A percentile compares a stretch with the other conserved stretches of the same genome.
These are phyloP conservation scores for Hoplostethus atlanticus DNA, from an alignment of 2,797 vertebrate species.

Conservation along the genomic window DNA sequence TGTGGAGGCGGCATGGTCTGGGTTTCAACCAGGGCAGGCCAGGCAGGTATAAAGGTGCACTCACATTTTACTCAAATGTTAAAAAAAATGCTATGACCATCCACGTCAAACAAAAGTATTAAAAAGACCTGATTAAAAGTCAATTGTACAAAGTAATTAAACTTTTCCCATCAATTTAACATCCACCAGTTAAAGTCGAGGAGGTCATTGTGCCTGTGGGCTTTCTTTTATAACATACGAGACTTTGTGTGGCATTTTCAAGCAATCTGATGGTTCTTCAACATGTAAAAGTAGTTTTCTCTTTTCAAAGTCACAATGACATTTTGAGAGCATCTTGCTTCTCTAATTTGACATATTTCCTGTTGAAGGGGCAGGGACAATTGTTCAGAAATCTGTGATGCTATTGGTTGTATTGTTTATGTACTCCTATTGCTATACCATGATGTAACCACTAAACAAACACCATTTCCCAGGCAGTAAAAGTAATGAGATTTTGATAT, in stretches of 20 bases:
- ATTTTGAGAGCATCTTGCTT: no score
- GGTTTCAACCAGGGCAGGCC: neutral
- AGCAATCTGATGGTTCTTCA: constrained; percentile 6
- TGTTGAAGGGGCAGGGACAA: no score
- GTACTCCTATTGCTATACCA: no score
- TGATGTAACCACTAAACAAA: no score
- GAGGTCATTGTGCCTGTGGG: neutral
- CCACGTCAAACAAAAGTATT: neutral
- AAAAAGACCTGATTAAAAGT: neutral
- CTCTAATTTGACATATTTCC: no score
- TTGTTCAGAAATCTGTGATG: no score
- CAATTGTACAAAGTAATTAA: constrained; percentile 1
- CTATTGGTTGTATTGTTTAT: no score
- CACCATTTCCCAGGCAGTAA: no score
- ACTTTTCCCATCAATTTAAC: constrained; percentile 1
- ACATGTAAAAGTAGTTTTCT: neutral
- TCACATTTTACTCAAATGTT: neutral
- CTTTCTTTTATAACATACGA: neutral
- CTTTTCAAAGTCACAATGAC: no score
- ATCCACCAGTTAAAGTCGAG: neutral
- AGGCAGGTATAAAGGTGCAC: neutral
- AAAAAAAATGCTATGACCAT: neutral
- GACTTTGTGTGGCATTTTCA: constrained; percentile 6
- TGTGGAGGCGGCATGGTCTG: constrained; percentile 8
- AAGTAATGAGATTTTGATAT: no score